phyloP scores from a whole-genome alignment of 2,888 invertebrate species.

The Dilophus febrilis region DNA sequence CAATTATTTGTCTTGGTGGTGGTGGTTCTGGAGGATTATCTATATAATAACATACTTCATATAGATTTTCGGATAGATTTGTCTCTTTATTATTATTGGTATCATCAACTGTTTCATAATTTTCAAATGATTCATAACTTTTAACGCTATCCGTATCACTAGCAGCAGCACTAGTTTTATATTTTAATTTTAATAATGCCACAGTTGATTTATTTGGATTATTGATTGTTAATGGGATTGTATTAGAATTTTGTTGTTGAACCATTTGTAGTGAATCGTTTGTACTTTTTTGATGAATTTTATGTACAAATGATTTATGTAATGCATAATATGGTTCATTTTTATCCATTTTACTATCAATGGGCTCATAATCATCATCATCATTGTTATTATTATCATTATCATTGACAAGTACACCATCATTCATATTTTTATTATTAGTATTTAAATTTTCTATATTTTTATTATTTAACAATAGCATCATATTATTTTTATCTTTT shows the following conservation, averaged over 20 bases:
- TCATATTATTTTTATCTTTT: slow-evolving; percentile 3
- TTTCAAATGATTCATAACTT: slow-evolving; percentile 17
- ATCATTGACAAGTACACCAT: slow-evolving; percentile 11
- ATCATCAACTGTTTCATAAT: slow-evolving; percentile 23
- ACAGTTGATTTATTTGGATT: no score
- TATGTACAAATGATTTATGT: no score
- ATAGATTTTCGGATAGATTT: slow-evolving; percentile 18
- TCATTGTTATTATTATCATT: neutral
- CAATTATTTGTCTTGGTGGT: slow-evolving; percentile 3
- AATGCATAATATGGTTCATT: no score
- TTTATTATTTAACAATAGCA: no score
- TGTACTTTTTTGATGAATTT: no score
- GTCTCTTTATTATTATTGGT: slow-evolving; percentile 6
- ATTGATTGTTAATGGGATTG: no score
- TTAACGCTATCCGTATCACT: slow-evolving; percentile 2
- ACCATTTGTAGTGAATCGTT: no score
- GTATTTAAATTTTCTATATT: neutral
- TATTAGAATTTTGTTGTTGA: no score
- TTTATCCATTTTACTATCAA: no score
- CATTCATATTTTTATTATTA: neutral
- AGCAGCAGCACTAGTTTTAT: neutral
- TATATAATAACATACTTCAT: slow-evolving; percentile 19
- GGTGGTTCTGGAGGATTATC: slow-evolving; percentile 14
- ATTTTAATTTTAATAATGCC: no score
- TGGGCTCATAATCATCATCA: neutral